Conservation (phyloP, 1,140 invertebrate genomes). For the Drosophila pallidifrons region DNA sequence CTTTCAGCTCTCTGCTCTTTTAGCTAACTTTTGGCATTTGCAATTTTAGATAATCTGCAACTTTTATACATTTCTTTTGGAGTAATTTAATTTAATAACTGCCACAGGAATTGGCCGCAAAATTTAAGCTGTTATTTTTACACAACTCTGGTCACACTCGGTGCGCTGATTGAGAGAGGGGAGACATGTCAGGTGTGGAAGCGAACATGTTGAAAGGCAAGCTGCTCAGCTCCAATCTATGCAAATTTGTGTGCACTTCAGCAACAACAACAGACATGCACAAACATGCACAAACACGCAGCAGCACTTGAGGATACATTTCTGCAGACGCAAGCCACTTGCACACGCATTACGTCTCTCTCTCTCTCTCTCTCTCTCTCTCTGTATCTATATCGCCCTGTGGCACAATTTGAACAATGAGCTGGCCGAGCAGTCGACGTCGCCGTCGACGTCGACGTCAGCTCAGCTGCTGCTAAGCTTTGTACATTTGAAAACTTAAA, state of each 20-base stretch:
- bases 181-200: too few relatives aligned
- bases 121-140: too few relatives aligned
- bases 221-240: constrained; percentile 47
- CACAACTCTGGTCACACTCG: too few relatives aligned
- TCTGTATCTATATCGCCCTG: constrained; percentile 18
- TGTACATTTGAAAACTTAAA: constrained; percentile 62
- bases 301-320: constrained; percentile 24
- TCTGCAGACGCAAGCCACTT: constrained; percentile 18
- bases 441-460: constrained; percentile 1
- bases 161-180: too few relatives aligned
- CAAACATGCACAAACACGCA: constrained; percentile 58
- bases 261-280: constrained; percentile 43
- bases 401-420: constrained; percentile 62
- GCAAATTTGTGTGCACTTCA: constrained; percentile 61
- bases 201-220: too few relatives aligned
- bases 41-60: too few relatives aligned
- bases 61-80: too few relatives aligned
- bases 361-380: too few relatives aligned
- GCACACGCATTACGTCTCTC: neutral
- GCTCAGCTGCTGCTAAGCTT: constrained; percentile 43
- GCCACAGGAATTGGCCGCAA: too few relatives aligned
- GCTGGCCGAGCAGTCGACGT: constrained; percentile 23
- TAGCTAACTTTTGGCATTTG: too few relatives aligned
- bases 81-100: too few relatives aligned
- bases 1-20: too few relatives aligned